Evolutionary conservation across 2,888 invertebrate genomes (phyloP).

Genomic region (Camponotus fellah): DNA sequence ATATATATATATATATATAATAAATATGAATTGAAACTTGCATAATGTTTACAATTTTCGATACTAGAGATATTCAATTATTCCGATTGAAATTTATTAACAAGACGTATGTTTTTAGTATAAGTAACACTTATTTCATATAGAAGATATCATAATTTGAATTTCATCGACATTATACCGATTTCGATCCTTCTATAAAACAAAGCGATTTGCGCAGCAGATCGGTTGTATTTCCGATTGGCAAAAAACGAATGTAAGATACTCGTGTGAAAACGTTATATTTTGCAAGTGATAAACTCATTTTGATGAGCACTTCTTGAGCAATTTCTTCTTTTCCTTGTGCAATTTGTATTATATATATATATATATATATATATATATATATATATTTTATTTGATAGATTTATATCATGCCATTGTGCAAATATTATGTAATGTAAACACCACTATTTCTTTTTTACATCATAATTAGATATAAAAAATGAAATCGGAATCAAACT

Average conservation of each 20-base stretch:
- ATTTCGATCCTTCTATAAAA: conserved; percentile 4
- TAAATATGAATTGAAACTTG: background rate
- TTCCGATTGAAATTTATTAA: background rate
- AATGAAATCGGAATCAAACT: background rate
- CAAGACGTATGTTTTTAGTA: background rate
- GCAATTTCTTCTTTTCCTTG: background rate
- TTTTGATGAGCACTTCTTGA: background rate
- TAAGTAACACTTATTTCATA: no score
- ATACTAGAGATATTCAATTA: background rate
- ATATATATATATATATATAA: background rate
- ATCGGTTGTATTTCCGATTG: background rate
- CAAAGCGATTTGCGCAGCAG: background rate
- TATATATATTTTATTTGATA: background rate
- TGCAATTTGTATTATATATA: background rate
- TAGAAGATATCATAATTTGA: background rate
- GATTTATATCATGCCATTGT: background rate
- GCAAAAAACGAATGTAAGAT: background rate
- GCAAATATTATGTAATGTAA: background rate
- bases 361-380: background rate
- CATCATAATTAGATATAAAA: background rate
- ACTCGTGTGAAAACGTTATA: conserved; percentile 5
- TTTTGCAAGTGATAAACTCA: background rate
- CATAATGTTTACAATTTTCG: background rate
- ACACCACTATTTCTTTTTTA: background rate
- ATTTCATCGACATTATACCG: background rate